phyloP scores from a whole-genome alignment of 2,797 vertebrate species.

The Sarcoramphus papa region DNA sequence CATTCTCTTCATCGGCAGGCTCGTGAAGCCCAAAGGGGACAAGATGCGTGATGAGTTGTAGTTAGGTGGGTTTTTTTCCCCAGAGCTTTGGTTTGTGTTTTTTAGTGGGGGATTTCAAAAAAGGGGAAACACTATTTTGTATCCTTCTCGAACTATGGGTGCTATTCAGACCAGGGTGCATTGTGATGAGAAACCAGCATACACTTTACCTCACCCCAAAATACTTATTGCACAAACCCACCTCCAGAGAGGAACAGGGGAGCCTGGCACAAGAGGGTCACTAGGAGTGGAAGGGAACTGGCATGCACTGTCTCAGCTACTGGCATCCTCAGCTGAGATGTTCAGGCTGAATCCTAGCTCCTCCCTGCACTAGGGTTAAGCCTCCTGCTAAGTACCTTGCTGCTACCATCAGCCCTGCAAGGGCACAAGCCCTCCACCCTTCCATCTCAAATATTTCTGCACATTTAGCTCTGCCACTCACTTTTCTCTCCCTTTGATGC shows the following conservation, averaged over 20 bases:
- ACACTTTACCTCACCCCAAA: slow-evolving; percentile 45
- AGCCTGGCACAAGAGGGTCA: slow-evolving; percentile 2
- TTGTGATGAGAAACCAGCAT: slow-evolving; percentile 19
- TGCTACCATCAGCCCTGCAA: background rate
- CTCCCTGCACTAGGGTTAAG: background rate
- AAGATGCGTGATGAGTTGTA: slow-evolving; percentile 96
- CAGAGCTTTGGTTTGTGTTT: slow-evolving; percentile 57
- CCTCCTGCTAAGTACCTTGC: background rate
- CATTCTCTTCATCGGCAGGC: slow-evolving; percentile 89
- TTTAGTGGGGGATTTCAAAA: slow-evolving; percentile 16
- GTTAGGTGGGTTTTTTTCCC: background rate
- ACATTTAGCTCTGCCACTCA: rapidly evolving
- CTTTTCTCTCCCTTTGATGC: background rate
- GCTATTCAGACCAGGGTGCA: slow-evolving; percentile 65
- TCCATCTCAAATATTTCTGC: background rate
- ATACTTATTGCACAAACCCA: slow-evolving; percentile 38
- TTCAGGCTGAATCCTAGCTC: background rate
- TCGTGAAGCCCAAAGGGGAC: slow-evolving; percentile 90
- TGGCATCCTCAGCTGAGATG: background rate
- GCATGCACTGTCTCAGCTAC: background rate
- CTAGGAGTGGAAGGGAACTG: background rate
- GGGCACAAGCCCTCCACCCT: background rate
- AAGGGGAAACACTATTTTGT: slow-evolving; percentile 50
- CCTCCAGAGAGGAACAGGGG: background rate
- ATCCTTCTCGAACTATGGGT: slow-evolving; percentile 72